A percentile compares a stretch with the other conserved stretches of the same genome.
Evolutionary conservation across 1,140 invertebrate genomes (phyloP).

Genomic region (Drosophila asahinai): DNA sequence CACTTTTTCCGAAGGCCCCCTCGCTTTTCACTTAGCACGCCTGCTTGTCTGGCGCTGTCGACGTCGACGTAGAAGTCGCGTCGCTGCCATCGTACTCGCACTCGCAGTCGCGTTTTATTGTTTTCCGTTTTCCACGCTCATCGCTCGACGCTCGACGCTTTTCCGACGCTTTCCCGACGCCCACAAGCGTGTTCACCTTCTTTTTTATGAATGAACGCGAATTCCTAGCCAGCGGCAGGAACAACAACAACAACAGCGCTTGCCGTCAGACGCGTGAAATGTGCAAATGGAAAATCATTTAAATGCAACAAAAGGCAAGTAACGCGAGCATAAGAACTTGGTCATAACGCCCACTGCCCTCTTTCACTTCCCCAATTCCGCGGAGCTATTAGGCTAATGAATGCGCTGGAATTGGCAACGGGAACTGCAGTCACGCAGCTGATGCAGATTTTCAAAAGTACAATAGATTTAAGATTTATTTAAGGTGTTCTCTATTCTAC

Average conservation of each 20-base stretch:
- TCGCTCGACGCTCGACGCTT: constrained; percentile 25
- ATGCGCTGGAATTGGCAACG: constrained; percentile 7
- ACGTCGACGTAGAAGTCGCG: constrained; percentile 19
- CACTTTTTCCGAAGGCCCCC: constrained; percentile 18
- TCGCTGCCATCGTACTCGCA: constrained; percentile 18
- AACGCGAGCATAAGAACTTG: constrained; percentile 24
- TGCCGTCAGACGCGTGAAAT: constrained; percentile 61
- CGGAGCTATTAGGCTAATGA: constrained; percentile 11
- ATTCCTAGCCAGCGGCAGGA: constrained; percentile 57
- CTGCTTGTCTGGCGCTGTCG: constrained; percentile 72
- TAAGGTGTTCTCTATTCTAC: too few relatives aligned
- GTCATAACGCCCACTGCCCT: constrained; percentile 24
- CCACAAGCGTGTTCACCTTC: constrained; percentile 65
- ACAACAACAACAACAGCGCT: constrained; percentile 45
- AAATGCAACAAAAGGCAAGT: constrained; percentile 48
- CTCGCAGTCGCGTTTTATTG: constrained; percentile 62
- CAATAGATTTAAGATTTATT: too few relatives aligned
- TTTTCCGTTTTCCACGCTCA: constrained; percentile 70
- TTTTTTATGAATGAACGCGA: constrained; percentile 79
- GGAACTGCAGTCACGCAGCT: not conserved
- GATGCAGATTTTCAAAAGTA: not conserved
- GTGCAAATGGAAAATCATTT: constrained; percentile 81
- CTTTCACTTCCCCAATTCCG: not conserved
- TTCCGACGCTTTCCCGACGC: constrained; percentile 44
- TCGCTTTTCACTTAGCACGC: constrained; percentile 54